Base-by-base conservation (phyloP, 2,888 invertebrate species). In the Trachelus tabidus region DNA sequence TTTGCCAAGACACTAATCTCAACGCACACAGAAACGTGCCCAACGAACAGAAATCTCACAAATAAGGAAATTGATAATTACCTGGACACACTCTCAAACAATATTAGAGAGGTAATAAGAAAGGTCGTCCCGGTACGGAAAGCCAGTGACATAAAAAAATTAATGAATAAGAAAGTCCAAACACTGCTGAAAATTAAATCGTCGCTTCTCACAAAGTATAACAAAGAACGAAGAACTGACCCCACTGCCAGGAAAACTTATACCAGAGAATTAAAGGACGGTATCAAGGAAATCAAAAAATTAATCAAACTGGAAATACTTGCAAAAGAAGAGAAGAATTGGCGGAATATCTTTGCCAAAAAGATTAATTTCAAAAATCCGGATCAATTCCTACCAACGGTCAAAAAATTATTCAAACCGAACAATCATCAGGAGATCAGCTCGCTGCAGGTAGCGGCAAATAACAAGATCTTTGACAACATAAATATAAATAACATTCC, bases 221-320 rank as follows among this genome's bases (percentile, higher is more conserved):
- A 34, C 34, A 34, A 34, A 9, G 34, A 34, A 11, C 9, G 34
- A 34, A 97, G 69, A 69, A 69, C 23, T 0, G 69, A 69, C 69
- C 69, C 23, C 23, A 12, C 31, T 30, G 69, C 12, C 30, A 31
- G 31, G 11, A 69, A 31, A 15, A 69, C 4, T 12, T 30, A 69
- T 15, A 23, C 69, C 4, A 69, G 23, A 31, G 31, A 69, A 31
- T 15, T 69, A 31, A 69, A 23, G 31, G 23, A 15, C 4, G 69
- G 15, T 31, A 69, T 69, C 31, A 69, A 15, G 31, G 15, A 23
- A 31, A 69, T 69, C 11, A 69, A 69, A 23, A 69, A 69, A 30
- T 4, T 30, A 31, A 69, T 69, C 23, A 69, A 69, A 69, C 12
- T 69, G 23, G 69, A 69, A 69, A 69, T 69, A 69, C 0, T 69